Base-by-base conservation (phyloP, 2,888 invertebrate genomes). In the Papilio elwesi region DNA sequence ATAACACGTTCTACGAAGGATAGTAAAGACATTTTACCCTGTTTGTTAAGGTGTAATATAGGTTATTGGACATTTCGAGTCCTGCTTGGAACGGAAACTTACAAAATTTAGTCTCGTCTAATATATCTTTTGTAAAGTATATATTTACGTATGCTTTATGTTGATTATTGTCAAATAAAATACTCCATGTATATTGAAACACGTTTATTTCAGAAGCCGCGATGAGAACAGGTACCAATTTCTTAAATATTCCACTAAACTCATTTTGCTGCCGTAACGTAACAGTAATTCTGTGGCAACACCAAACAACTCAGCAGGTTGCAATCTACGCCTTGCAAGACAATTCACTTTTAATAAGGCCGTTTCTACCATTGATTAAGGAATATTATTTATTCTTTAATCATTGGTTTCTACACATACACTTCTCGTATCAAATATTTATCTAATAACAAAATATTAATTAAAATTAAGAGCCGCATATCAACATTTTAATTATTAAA, bases 121-220 rank as follows among this genome's bases (percentile, higher is more conserved):
- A n/a, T 26, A 4, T 26, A 26, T 26, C 26, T 26, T 4, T 26
- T 26, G 26, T 26, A 26, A 26, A 26, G 4, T 26, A 26, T 26
- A 26, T 26, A 26, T 26, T 26, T 26, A 26, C 26, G 26, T 4
- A 26, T 26, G 4, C 26, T 26, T 26, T 26, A 26, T 26, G 26
- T 26, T 1, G 26, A 26, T 26, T 26, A 26, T 26, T 26, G 26
- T 43, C 15, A 12, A 55, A 68, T 43, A 57, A 43, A 53, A 47
- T 13, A 57, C 52, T 55, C 9, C 26, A 26, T 43, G 13, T 69
- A 73, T 73, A 73, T 57, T 69, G 38, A 73, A 73, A 65, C 55
- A 73, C 73, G 68, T 73, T 73, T 73, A 73, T 73, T 73, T 59
- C 68, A 51, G 68, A 73, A 73, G 73, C 73, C 73, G 65, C 57